These are phyloP conservation scores for Seriola dumerili DNA, from an alignment of 2,113 vertebrate species.

Conservation along the genomic window DNA sequence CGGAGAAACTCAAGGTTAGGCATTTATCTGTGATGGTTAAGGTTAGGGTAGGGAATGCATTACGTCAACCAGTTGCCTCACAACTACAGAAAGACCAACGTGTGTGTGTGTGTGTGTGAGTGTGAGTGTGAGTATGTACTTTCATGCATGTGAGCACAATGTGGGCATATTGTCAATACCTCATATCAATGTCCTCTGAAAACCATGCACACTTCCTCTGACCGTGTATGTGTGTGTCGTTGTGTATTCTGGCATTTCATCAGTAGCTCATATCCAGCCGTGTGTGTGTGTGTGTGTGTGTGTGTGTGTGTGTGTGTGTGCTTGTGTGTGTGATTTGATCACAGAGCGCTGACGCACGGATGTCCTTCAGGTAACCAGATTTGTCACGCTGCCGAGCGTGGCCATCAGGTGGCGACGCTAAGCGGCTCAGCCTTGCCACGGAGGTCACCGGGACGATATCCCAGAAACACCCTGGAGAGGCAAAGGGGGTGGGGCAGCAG, in stretches of 20 bases:
- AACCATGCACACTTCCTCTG: constrained; percentile 23
- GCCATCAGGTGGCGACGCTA: constrained; percentile 74
- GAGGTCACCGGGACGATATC: constrained; percentile 77
- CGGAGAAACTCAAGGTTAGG: too few relatives aligned
- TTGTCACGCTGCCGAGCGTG: constrained; percentile 64
- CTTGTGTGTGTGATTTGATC: constrained; percentile 51
- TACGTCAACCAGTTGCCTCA: too few relatives aligned
- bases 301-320: neutral
- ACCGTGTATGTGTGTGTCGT: constrained; percentile 6
- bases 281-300: neutral
- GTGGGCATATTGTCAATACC: neutral
- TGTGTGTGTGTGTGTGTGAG: neutral
- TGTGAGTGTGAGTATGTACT: neutral
- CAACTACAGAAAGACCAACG: too few relatives aligned
- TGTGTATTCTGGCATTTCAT: constrained; percentile 32
- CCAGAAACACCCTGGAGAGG: constrained; percentile 74
- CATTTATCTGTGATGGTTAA: too few relatives aligned
- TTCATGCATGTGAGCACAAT: constrained; percentile 5
- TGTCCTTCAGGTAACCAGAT: constrained; percentile 81
- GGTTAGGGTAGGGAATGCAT: too few relatives aligned
- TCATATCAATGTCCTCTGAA: constrained; percentile 5
- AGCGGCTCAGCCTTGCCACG: constrained; percentile 68
- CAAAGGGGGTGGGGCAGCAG: constrained; percentile 62
- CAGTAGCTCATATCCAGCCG: neutral
- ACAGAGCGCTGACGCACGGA: constrained; percentile 55